Percentiles rank a stretch among this genome's conserved stretches.
Evolutionary conservation across 2,888 invertebrate genomes (phyloP).

Genomic region (Petrophora chlorosata): DNA sequence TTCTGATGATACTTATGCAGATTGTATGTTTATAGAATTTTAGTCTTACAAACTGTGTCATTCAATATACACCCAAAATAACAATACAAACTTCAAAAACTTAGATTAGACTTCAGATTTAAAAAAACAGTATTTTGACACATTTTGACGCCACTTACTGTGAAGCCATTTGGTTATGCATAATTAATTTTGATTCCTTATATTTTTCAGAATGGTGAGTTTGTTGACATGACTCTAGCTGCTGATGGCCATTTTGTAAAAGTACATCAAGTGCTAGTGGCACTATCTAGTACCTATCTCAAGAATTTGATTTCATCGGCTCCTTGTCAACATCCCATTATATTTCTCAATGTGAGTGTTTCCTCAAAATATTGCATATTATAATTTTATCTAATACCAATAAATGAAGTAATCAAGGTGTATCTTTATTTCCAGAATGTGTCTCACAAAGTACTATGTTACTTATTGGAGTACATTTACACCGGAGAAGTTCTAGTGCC

Average conservation of each 20-base stretch:
- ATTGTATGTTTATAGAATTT: too few relatives aligned
- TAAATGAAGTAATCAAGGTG: too few relatives aligned
- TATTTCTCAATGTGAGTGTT: constrained; percentile 74
- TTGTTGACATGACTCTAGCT: constrained; percentile 77
- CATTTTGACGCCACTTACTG: too few relatives aligned
- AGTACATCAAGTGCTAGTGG: constrained; percentile 70
- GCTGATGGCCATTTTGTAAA: constrained; percentile 76
- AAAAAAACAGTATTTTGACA: too few relatives aligned
- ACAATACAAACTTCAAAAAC: too few relatives aligned
- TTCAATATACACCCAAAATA: too few relatives aligned
- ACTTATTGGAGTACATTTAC: constrained; percentile 67
- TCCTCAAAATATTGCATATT: neutral
- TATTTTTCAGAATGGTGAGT: constrained; percentile 72
- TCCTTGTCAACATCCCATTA: constrained; percentile 74
- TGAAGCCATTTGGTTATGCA: too few relatives aligned
- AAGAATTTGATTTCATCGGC: constrained; percentile 73
- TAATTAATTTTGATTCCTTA: neutral
- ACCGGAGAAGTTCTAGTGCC: constrained; percentile 67
- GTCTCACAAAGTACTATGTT: constrained; percentile 55
- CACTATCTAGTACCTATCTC: constrained; percentile 74
- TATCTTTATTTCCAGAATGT: constrained; percentile 59
- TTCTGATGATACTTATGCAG: too few relatives aligned
- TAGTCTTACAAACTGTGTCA: too few relatives aligned
- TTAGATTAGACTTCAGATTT: too few relatives aligned
- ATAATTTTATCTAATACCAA: too few relatives aligned